Percentiles rank a stretch among this genome's conserved stretches.
Evolutionary conservation across 2,888 invertebrate genomes (phyloP).

Genomic region (Eurois occulta): DNA sequence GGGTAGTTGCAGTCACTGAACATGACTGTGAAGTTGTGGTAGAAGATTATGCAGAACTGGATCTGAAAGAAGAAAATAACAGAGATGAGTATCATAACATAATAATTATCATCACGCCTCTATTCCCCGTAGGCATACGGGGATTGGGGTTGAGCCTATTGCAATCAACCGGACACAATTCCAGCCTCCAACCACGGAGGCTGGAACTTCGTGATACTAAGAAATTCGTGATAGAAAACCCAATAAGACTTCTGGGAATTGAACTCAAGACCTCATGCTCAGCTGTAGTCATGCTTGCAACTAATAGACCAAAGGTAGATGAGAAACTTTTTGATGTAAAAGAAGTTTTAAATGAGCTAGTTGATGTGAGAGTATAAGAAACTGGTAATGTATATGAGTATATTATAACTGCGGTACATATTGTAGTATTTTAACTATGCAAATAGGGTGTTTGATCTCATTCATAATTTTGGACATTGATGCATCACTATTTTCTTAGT

Average conservation of each 20-base stretch:
- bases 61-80: slow-evolving; percentile 70
- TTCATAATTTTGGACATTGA: slow-evolving; percentile 13
- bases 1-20: slow-evolving; percentile 93
- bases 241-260: not conserved
- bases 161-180: not conserved
- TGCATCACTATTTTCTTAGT: not conserved
- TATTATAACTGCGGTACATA: no score
- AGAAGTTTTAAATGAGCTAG: not conserved
- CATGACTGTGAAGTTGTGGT: slow-evolving; percentile 92
- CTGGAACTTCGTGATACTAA: no score
- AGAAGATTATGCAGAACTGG: slow-evolving; percentile 94
- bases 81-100: not conserved
- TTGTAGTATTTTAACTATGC: not conserved
- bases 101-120: not conserved
- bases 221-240: not conserved
- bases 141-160: not conserved
- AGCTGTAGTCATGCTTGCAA: not conserved
- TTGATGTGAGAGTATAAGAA: not conserved
- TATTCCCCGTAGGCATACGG: not conserved
- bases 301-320: not conserved
- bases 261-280: not conserved
- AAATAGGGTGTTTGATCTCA: not conserved
- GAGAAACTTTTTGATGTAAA: not conserved
- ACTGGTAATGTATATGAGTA: not conserved
- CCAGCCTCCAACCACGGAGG: no score